Evolutionary conservation across 2,888 invertebrate genomes (phyloP), one percentile per base, ranked within the genome.

Genomic region (Hermaeophaga mercurialis): DNA sequence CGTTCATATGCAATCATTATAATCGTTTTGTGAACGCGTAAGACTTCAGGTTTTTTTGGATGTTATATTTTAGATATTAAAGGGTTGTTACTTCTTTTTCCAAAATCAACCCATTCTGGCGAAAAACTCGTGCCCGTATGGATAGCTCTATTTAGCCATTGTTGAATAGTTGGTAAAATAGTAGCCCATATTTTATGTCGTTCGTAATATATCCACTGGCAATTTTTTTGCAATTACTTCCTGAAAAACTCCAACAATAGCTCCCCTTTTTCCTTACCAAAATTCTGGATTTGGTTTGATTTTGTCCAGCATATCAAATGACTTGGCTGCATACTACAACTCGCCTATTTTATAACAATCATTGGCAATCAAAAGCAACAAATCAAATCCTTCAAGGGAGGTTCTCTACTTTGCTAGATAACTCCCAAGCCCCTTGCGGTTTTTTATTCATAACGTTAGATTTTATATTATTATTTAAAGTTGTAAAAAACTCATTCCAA

Each of bases 251-350:
- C 96, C 98, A 49, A 94, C 92, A 70, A 96, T 93, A 1, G 97
- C 96, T 0, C 97, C 97, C 8, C 96, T 84, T 72, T 97, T 92
- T 0, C 96, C 97, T 77, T 96, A 96, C 97, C 96, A 98, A 81
- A 96, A 92, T 74, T 98, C 97, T 0, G 96, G 96, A 67, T 92
- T 95, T 0, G 96, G 94, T 76, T 98, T 97, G 66, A 96, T 81
- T 67, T 92, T 87, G 74, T 97, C 96, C 1, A 99, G 80, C 85
- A 95, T 91, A 75, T 99, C 96, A 76, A 98, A 99, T 0, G 97
- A 96, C 73, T 95, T 96, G 1, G 96, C 96, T 0, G 98, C 92
- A 65, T 94, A 90, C 82, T 94, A 91, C 79, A 96, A 99, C 75
- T 97, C 96, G 0, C 96, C 96, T 84, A 94, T 92, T 73, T 90